Evolutionary conservation across 1,140 invertebrate genomes (phyloP).

Genomic region (Chironomus tepperi): DNA sequence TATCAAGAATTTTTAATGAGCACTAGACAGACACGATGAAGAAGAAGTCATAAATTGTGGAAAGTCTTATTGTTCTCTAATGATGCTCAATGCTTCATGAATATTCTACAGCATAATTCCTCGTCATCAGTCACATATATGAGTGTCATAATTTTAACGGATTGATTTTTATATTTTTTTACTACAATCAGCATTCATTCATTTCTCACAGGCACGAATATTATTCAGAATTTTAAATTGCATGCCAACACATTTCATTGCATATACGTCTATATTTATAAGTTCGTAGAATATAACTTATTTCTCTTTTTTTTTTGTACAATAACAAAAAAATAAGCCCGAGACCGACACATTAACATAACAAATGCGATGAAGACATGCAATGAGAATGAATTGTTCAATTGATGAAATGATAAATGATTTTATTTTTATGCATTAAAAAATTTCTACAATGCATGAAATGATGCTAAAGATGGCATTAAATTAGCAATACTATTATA

Average conservation of each 20-base stretch:
- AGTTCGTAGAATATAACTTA: not conserved
- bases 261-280: not conserved
- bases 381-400: not conserved
- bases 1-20: too few relatives aligned
- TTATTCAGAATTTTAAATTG: not conserved
- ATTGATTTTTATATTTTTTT: too few relatives aligned
- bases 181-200: too few relatives aligned
- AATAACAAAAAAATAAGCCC: too few relatives aligned
- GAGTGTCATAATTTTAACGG: too few relatives aligned
- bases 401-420: not conserved
- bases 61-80: too few relatives aligned
- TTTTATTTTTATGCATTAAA: slow-evolving; percentile 7
- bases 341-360: not conserved
- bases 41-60: too few relatives aligned
- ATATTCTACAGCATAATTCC: not conserved
- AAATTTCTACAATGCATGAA: not conserved
- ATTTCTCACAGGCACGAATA: not conserved
- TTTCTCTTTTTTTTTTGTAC: not conserved
- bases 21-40: too few relatives aligned
- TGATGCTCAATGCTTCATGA: too few relatives aligned
- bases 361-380: not conserved
- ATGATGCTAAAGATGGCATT: not conserved
- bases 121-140: not conserved
- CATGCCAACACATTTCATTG: not conserved
- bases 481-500: not conserved